Percentiles rank a stretch among this genome's conserved stretches.
Conservation (phyloP, 2,888 invertebrate species). For the Helleia helle region DNA sequence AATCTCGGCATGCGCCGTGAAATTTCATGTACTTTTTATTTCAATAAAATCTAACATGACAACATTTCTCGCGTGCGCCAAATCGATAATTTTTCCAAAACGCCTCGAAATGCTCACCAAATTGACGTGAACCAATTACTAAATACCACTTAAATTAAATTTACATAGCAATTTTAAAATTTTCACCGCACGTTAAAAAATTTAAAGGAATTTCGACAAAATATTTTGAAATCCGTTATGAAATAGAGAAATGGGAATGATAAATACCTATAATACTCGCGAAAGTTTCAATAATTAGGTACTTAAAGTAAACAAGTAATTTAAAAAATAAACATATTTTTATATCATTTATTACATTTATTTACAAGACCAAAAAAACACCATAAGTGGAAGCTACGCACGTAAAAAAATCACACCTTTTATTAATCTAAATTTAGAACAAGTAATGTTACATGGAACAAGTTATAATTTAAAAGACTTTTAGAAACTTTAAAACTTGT, state of each 20-base stretch:
- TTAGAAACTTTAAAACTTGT: background rate
- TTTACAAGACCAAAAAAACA: too few species aligned
- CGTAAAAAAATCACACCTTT: too few species aligned
- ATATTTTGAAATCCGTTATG: background rate
- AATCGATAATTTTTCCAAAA: slow-evolving; percentile 31
- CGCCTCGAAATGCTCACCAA: slow-evolving; percentile 30
- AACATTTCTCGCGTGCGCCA: slow-evolving; percentile 32
- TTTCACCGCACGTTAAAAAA: background rate
- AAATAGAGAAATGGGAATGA: background rate
- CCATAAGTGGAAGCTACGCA: too few species aligned
- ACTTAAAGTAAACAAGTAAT: too few species aligned
- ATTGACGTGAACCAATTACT: slow-evolving; percentile 28
- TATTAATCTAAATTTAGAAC: too few species aligned
- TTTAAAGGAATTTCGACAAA: background rate
- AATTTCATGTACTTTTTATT: background rate
- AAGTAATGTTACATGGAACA: background rate
- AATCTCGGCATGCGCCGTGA: background rate
- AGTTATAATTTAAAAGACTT: background rate
- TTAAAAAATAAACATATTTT: too few species aligned
- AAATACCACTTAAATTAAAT: slow-evolving; percentile 28
- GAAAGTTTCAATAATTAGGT: too few species aligned
- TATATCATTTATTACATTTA: too few species aligned
- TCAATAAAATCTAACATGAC: background rate
- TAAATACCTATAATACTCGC: too few species aligned
- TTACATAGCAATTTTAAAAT: slow-evolving; percentile 14